These are phyloP conservation scores for Brenthis ino DNA, from an alignment of 2,888 invertebrate genomes.

Conservation along the genomic window DNA sequence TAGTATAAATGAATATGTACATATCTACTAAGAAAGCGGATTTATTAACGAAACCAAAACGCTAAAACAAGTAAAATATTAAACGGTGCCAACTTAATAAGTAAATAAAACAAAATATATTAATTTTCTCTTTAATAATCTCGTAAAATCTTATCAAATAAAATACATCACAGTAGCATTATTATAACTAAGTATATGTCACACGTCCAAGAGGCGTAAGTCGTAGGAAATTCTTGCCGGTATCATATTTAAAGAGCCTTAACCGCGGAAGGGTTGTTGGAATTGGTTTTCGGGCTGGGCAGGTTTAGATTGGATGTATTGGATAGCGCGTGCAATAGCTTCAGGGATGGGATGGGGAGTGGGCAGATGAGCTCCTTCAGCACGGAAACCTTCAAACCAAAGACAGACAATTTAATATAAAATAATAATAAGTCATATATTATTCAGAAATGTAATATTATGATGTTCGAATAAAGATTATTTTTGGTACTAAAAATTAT, in stretches of 20 bases:
- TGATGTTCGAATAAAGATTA: too few species aligned
- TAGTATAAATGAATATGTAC: too few species aligned
- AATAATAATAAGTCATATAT: too few species aligned
- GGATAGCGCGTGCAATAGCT: conserved; percentile 80
- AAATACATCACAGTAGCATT: conserved; percentile 75
- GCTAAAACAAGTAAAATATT: too few species aligned
- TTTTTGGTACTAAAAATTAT: too few species aligned
- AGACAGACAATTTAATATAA: background rate
- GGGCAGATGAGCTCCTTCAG: conserved; percentile 83
- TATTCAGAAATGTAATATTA: too few species aligned
- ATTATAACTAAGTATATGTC: conserved; percentile 44
- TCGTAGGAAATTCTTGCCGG: background rate
- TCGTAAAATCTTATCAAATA: conserved; percentile 53
- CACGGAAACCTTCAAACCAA: conserved; percentile 75
- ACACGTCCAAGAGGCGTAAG: conserved; percentile 33
- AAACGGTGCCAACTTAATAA: too few species aligned
- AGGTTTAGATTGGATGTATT: conserved; percentile 61
- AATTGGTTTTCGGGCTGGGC: conserved; percentile 59
- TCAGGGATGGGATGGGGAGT: conserved; percentile 85
- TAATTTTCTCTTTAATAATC: conserved; percentile 35
- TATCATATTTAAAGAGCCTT: conserved; percentile 37
- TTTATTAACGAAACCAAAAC: too few species aligned
- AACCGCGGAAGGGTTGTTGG: conserved; percentile 66
- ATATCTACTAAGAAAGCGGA: too few species aligned
- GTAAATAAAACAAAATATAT: conserved; percentile 21